These are phyloP conservation scores for Pararge aegeria DNA, from an alignment of 1,140 invertebrate genomes.

Conservation along the genomic window DNA sequence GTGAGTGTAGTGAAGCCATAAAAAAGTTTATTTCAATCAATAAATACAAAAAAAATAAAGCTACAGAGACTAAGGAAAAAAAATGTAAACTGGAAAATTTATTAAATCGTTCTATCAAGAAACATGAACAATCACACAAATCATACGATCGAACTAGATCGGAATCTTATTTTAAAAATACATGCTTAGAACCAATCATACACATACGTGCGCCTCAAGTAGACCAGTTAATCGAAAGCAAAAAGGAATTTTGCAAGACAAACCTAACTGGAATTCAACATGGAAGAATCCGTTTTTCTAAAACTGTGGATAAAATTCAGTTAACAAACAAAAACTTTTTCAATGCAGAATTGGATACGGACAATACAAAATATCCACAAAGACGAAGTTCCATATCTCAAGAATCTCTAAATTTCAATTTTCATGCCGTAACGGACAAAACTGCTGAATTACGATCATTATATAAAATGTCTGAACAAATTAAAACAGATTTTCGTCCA, in stretches of 20 bases:
- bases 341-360: background rate
- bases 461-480: background rate
- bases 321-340: background rate
- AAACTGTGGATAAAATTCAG: background rate
- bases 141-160: background rate
- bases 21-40: conserved; percentile 23
- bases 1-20: conserved; percentile 20
- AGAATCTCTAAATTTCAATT: background rate
- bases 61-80: background rate
- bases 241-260: background rate
- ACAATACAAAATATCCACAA: background rate
- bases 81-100: background rate
- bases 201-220: background rate
- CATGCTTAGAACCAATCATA: background rate
- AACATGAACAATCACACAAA: background rate
- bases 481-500: background rate
- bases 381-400: background rate
- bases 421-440: background rate
- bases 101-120: background rate
- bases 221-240: conserved; percentile 4
- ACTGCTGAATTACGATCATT: background rate
- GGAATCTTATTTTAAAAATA: background rate
- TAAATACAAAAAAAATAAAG: conserved; percentile 15
- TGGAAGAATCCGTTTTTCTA: background rate
- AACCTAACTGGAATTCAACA: background rate